Conservation (phyloP, 1,140 invertebrate species). For the Tetranychus urticae region DNA sequence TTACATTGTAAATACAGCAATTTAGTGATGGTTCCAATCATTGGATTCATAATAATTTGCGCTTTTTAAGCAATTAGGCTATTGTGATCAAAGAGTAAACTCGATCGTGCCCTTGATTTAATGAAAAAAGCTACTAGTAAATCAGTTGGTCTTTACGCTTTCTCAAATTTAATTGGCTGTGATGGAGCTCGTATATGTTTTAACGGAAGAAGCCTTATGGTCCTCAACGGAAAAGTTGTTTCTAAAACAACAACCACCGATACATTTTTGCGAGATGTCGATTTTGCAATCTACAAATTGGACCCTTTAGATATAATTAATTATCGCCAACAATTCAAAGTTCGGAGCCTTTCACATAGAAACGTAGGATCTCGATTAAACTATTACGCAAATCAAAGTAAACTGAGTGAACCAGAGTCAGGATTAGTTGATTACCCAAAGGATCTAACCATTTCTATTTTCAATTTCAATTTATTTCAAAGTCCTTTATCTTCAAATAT, state of each 20-base stretch:
- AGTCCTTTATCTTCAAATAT: not conserved
- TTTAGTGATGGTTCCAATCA: too few species aligned
- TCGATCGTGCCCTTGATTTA: conserved; percentile 58
- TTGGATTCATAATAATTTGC: too few species aligned
- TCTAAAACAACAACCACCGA: conserved; percentile 17
- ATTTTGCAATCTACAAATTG: conserved; percentile 1
- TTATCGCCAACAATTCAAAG: conserved; percentile 6
- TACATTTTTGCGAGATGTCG: conserved; percentile 3
- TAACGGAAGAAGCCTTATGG: conserved; percentile 74
- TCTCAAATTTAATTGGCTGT: conserved; percentile 83
- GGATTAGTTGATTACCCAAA: not conserved
- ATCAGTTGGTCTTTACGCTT: conserved; percentile 80
- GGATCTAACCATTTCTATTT: not conserved
- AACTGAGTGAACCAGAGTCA: not conserved
- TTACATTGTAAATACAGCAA: too few species aligned
- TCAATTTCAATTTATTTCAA: not conserved
- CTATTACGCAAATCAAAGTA: not conserved
- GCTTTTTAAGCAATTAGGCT: too few species aligned
- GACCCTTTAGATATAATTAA: not conserved
- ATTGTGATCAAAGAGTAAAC: too few species aligned
- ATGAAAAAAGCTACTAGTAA: conserved; percentile 75
- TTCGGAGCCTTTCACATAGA: not conserved
- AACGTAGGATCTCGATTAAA: not conserved
- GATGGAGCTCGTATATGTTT: conserved; percentile 88
- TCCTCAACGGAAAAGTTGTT: conserved; percentile 69